These are phyloP conservation scores for Amphiduros pacificus DNA, from an alignment of 2,888 invertebrate species.

Conservation along the genomic window DNA sequence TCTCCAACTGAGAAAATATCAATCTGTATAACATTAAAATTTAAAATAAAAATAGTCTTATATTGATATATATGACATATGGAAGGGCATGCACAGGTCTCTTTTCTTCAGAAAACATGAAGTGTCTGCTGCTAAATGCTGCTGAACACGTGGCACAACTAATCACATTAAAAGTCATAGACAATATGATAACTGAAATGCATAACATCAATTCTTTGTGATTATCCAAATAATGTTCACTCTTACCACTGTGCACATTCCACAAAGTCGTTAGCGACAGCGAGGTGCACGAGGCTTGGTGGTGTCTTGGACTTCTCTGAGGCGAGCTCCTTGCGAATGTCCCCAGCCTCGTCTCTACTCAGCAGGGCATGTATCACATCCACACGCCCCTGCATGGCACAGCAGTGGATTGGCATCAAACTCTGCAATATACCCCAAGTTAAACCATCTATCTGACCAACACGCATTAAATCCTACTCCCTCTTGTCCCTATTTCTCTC, in stretches of 20 bases:
- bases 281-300: conserved; percentile 51
- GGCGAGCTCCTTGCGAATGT: conserved; percentile 37
- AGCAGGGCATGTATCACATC: conserved; percentile 50
- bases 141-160: background rate
- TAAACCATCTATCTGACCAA: no score
- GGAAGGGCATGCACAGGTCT: no score
- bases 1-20: no score
- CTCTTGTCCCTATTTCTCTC: no score
- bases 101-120: no score
- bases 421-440: conserved; percentile 43
- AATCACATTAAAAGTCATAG: background rate
- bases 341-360: conserved; percentile 38
- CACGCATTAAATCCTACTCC: no score
- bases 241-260: conserved; percentile 50
- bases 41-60: no score
- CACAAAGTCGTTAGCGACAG: conserved; percentile 50
- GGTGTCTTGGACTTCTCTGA: conserved; percentile 40
- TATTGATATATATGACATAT: no score
- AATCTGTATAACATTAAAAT: no score
- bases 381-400: conserved; percentile 56
- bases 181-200: background rate
- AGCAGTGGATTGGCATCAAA: conserved; percentile 55
- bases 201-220: background rate
- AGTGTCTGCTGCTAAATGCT: no score
- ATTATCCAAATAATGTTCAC: background rate